phyloP scores from a whole-genome alignment of 2,888 invertebrate genomes.

The Nipponacmea schrenckii region DNA sequence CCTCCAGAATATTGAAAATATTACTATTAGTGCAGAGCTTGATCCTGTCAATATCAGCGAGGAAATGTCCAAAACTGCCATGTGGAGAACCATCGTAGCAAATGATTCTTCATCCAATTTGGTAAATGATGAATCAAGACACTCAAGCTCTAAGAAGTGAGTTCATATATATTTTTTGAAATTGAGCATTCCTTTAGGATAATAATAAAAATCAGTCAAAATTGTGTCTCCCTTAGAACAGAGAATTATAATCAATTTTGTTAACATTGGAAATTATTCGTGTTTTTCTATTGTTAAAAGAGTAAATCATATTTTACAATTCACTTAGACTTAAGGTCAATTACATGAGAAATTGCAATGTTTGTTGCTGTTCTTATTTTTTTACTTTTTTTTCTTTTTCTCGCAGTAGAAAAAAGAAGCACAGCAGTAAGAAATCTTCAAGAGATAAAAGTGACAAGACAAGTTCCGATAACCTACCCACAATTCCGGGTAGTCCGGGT shows the following conservation, averaged over 20 bases:
- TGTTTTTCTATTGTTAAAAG: too few relatives aligned
- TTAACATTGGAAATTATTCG: too few relatives aligned
- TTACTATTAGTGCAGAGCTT: constrained; percentile 46
- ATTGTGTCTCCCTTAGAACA: too few relatives aligned
- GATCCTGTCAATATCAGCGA: constrained; percentile 76
- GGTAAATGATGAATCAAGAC: constrained; percentile 21
- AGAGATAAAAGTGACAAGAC: constrained; percentile 20
- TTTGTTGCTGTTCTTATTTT: too few relatives aligned
- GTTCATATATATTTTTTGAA: neutral
- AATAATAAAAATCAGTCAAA: neutral
- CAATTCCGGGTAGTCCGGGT: constrained; percentile 44
- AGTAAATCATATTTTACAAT: too few relatives aligned
- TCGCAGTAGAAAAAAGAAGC: constrained; percentile 37
- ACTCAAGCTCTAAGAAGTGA: constrained; percentile 27
- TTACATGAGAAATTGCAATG: too few relatives aligned
- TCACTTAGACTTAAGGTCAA: too few relatives aligned
- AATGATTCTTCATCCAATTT: constrained; percentile 45
- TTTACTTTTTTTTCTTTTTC: constrained; percentile 2
- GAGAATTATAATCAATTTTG: too few relatives aligned
- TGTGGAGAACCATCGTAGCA: constrained; percentile 75
- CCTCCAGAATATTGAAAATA: constrained; percentile 79
- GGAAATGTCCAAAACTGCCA: constrained; percentile 90
- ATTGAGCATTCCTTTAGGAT: neutral
- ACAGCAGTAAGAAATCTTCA: constrained; percentile 32
- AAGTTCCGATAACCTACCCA: constrained; percentile 35